A percentile compares a stretch with the other conserved stretches of the same genome.
Conservation (phyloP, 2,888 invertebrate species). For the Conistra vaccinii region DNA sequence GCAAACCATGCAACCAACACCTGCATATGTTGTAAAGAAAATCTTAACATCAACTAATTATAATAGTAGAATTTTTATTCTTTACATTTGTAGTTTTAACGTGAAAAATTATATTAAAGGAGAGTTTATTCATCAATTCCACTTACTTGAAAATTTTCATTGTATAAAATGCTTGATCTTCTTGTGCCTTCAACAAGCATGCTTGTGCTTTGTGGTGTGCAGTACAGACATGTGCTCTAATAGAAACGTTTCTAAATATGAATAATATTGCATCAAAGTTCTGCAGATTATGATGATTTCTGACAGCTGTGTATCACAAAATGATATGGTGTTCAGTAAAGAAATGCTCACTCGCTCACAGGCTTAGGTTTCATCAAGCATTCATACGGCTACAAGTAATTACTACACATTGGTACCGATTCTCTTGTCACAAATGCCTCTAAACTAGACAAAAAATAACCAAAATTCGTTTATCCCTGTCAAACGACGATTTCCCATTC, state of each 20-base stretch:
- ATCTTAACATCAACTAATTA: neutral
- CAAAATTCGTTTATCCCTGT: too few relatives aligned
- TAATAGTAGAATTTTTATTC: neutral
- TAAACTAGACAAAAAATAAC: too few relatives aligned
- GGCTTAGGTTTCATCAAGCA: neutral
- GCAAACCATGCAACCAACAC: neutral
- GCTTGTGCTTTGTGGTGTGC: constrained; percentile 1
- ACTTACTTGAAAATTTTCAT: neutral
- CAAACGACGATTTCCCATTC: too few relatives aligned
- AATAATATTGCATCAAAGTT: neutral
- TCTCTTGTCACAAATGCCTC: too few relatives aligned
- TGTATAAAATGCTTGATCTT: neutral
- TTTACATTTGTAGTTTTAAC: neutral
- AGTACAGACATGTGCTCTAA: neutral
- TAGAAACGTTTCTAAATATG: neutral
- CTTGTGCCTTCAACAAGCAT: neutral
- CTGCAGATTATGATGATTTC: neutral
- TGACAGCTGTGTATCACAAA: neutral
- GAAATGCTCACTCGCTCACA: neutral
- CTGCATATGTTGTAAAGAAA: neutral
- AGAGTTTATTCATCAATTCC: neutral
- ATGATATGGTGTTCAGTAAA: neutral
- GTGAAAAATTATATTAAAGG: neutral
- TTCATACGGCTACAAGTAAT: neutral
- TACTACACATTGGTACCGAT: neutral